Base-by-base conservation (phyloP, 2,797 vertebrate species). In the Takifugu ocellatus region DNA sequence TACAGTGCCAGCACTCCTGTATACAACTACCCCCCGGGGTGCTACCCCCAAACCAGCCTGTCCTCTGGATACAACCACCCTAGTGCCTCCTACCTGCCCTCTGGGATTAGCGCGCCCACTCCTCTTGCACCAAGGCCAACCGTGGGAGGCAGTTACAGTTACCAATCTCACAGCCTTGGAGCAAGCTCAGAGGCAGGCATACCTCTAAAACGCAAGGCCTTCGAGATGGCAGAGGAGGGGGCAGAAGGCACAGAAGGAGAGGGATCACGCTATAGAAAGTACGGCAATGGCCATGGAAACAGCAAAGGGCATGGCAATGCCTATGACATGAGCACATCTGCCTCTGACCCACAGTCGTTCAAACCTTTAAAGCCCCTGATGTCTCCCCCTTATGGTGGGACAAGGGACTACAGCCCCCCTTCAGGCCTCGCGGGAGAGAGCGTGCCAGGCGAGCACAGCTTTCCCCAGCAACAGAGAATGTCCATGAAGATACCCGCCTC, bases 21-120 rank as follows among this genome's bases (percentile, higher is more conserved):
- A 61, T 96, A 96, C 86, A 94, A 93, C 86, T 95, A 95, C 25
- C 59, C 91, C 0, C 68, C 92, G 0, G 88, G 94, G 39, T 91
- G 92, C 70, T 94, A 95, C 68, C 82, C 88, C 26, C 90, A 96
- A 76, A 78, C 92, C 12, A 79, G 78, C 74, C 77, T 90, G 67
- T 80, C 88, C 24, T 77, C 89, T 0, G 89, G 90, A 72, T 96
- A 95, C 25, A 91, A 87, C 21, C 93, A 93, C 82, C 92, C 89
- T 1, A 82, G 94, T 0, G 86, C 93, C 49, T 90, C 94, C 60
- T 95, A 96, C 78, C 82, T 96, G 68, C 85, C 93, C 51, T 90
- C 94, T 0, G 92, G 93, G 44, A 91, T 96, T 52, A 92, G 93
- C 0, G 89, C 94, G 1, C 93, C 94, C 42, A 93, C 93, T 12